Evolutionary conservation across 2,888 invertebrate genomes (phyloP), one percentile per base, ranked within the genome.

Genomic region (Nomada goodeniana): DNA sequence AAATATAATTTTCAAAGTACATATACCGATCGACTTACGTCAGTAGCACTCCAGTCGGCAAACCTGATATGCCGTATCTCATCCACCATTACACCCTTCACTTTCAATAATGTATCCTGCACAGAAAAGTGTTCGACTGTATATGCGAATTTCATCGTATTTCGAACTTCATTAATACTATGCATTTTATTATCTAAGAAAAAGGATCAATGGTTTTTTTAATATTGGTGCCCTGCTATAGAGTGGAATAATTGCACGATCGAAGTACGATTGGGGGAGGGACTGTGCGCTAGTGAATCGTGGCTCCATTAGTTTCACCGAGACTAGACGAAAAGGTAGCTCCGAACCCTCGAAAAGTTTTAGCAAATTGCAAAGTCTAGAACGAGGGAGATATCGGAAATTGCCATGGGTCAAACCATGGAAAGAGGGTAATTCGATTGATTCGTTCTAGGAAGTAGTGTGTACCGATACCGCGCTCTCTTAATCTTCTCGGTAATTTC

Each of bases 1-100:
- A 60, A 57, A 15, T 15, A 18, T 47, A 2, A 59, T 20, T 47
- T 18, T 2, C 11, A 55, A 71, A 52, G 15, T 13, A n/a, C n/a
- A n/a, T n/a, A 23, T 15, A 13, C 3, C 13, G 13, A 11, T 61
- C 2, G 11, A 95, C 96, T 96, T 95, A 98, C 98, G 94, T 99
- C 99, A 93, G 97, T 97, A 0, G 96, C 96, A 94, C 97, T 98
- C 99, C 99, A 99, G 88, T 98, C 98, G 20, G 96, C 97, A 93
- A 98, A 98, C 79, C 99, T 96, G 89, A 99, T 96, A 93, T 99
- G 98, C 94, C 97, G 98, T 93, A 98, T 98, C 89, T 99, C 98
- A 67, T 98, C 98, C 11, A 97, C 95, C 88, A 99, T 94, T 83
- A 98, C 95, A 18, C 96, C 94, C 94, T 98, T 98, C 76, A 99